These are phyloP conservation scores for Pararge aegeria DNA, from an alignment of 1,140 invertebrate genomes.

Conservation along the genomic window DNA sequence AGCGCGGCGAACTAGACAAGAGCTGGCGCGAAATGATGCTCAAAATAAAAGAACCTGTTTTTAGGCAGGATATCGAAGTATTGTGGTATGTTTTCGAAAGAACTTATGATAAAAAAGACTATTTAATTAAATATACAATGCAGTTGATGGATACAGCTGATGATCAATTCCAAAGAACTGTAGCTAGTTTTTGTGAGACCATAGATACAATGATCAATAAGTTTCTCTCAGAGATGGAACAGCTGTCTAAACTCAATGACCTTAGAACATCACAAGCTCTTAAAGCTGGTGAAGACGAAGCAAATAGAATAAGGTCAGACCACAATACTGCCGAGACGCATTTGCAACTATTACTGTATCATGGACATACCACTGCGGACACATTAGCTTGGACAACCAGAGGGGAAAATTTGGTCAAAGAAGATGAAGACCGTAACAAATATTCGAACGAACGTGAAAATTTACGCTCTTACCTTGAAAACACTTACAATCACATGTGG, in stretches of 20 bases:
- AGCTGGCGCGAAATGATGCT: conserved; percentile 62
- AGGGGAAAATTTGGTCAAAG: conserved; percentile 67
- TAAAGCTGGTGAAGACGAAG: conserved; percentile 49
- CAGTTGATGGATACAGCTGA: conserved; percentile 59
- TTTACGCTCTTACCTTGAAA: conserved; percentile 61
- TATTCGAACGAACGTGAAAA: conserved; percentile 58
- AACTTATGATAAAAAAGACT: conserved; percentile 62
- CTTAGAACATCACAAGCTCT: conserved; percentile 49
- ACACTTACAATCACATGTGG: conserved; percentile 59
- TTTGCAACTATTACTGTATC: conserved; percentile 60
- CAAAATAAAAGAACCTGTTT: conserved; percentile 67
- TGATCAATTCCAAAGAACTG: conserved; percentile 66
- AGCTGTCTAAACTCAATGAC: conserved; percentile 53
- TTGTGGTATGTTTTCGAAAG: conserved; percentile 70
- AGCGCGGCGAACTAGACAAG: conserved; percentile 50
- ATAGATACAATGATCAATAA: conserved; percentile 69
- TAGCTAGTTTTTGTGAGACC: conserved; percentile 65
- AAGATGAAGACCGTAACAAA: conserved; percentile 64
- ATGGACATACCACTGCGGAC: conserved; percentile 62
- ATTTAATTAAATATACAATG: conserved; percentile 52
- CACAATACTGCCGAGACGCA: conserved; percentile 67
- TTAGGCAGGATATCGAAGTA: conserved; percentile 64
- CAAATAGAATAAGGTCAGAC: conserved; percentile 44
- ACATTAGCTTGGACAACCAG: conserved; percentile 60
- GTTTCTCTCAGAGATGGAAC: conserved; percentile 60